Conservation (phyloP, 2,113 vertebrate species). For the Jacana jacana region DNA sequence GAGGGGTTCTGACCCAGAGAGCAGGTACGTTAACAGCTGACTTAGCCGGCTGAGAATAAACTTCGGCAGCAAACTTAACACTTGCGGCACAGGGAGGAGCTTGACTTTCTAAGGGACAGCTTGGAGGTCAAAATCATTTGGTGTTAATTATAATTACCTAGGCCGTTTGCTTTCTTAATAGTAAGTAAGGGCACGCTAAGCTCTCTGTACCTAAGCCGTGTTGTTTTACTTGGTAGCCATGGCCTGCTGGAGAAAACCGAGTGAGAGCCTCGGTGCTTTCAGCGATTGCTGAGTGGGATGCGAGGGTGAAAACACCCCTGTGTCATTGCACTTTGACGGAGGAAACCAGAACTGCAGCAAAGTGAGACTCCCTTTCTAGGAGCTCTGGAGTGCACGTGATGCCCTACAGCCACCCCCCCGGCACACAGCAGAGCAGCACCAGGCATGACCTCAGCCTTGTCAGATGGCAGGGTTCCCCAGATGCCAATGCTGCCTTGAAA, state of each 20-base stretch:
- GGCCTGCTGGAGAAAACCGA: background rate
- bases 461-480: background rate
- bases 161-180: background rate
- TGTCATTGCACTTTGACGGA: background rate
- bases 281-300: rapidly evolving
- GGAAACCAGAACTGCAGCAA: background rate
- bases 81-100: background rate
- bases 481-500: background rate
- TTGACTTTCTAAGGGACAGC: background rate
- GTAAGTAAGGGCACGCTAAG: background rate
- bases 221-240: background rate
- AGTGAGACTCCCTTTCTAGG: background rate
- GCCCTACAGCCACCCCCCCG: background rate
- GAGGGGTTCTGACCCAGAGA: background rate
- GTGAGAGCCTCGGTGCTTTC: background rate
- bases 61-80: background rate
- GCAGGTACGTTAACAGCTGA: background rate
- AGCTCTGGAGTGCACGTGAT: background rate
- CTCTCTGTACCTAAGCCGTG: background rate
- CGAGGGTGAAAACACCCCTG: background rate
- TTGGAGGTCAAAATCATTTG: background rate
- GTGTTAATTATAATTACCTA: background rate
- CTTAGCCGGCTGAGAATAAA: background rate
- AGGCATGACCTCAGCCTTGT: background rate
- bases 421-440: background rate